Evolutionary conservation across 2,797 vertebrate genomes (phyloP).

Genomic region (Dendrocincla tyrannina): DNA sequence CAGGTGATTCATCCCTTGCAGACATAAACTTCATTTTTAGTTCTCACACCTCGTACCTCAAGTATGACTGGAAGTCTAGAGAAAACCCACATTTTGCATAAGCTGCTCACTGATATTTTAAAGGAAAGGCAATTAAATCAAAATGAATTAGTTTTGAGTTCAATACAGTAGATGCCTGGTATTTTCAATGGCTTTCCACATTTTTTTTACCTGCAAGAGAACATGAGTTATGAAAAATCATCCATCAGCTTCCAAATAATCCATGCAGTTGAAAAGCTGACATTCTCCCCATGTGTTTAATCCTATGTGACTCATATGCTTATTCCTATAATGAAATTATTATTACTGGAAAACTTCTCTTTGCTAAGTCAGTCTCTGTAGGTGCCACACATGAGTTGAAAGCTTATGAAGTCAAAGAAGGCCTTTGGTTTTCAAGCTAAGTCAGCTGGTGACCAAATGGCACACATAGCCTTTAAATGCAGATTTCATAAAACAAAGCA

Average conservation of each 20-base stretch:
- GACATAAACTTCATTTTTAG: not conserved
- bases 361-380: slow-evolving; percentile 17
- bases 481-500: slow-evolving; percentile 40
- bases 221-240: slow-evolving; percentile 46
- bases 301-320: slow-evolving; percentile 3
- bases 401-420: slow-evolving; percentile 11
- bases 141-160: not conserved
- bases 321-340: slow-evolving; percentile 41
- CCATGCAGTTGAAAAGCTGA: not conserved
- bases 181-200: not conserved
- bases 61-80: not conserved
- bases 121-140: not conserved
- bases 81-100: accelerated
- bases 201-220: not conserved
- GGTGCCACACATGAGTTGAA: slow-evolving; percentile 48
- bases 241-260: slow-evolving; percentile 48
- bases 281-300: slow-evolving; percentile 43
- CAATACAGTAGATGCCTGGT: not conserved
- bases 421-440: slow-evolving; percentile 5
- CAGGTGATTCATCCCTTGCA: not conserved
- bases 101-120: not conserved
- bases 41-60: not conserved
- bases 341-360: slow-evolving; percentile 33
- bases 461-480: not conserved
- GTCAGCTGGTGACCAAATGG: slow-evolving; percentile 70